Evolutionary conservation across 1,140 invertebrate genomes (phyloP).

Genomic region (Palaemon carinicauda): DNA sequence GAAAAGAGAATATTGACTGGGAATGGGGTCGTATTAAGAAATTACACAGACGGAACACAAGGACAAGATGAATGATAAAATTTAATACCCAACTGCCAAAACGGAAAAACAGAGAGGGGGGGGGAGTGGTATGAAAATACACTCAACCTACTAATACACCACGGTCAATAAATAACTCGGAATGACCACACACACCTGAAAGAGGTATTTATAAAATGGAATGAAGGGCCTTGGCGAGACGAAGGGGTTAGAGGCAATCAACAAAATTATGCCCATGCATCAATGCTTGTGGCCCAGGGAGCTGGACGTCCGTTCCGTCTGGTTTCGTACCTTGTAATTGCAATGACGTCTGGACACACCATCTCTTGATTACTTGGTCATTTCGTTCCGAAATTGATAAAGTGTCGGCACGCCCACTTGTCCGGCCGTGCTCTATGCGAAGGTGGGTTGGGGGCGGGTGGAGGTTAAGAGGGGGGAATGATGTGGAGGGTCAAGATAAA

Average conservation of each 20-base stretch:
- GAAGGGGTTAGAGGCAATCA: not conserved
- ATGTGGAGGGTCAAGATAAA: not conserved
- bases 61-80: too few relatives aligned
- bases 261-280: slow-evolving; percentile 27
- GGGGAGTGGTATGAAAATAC: too few relatives aligned
- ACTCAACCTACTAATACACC: too few relatives aligned
- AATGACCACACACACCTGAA: too few relatives aligned
- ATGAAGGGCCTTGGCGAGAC: too few relatives aligned
- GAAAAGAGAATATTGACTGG: too few relatives aligned
- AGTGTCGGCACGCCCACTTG: not conserved
- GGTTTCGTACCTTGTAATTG: slow-evolving; percentile 22
- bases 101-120: too few relatives aligned
- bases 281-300: not conserved
- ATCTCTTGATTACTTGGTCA: slow-evolving; percentile 31
- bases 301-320: not conserved
- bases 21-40: too few relatives aligned
- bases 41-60: too few relatives aligned
- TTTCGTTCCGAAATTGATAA: slow-evolving; percentile 24
- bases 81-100: too few relatives aligned
- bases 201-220: too few relatives aligned
- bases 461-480: not conserved
- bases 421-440: not conserved
- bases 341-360: slow-evolving; percentile 30
- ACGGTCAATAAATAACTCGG: too few relatives aligned
- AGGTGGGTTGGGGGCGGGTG: not conserved